Percentiles rank a stretch among this genome's conserved stretches.
Conservation (phyloP, 2,113 vertebrate genomes). For the Paedocypris sp. region DNA sequence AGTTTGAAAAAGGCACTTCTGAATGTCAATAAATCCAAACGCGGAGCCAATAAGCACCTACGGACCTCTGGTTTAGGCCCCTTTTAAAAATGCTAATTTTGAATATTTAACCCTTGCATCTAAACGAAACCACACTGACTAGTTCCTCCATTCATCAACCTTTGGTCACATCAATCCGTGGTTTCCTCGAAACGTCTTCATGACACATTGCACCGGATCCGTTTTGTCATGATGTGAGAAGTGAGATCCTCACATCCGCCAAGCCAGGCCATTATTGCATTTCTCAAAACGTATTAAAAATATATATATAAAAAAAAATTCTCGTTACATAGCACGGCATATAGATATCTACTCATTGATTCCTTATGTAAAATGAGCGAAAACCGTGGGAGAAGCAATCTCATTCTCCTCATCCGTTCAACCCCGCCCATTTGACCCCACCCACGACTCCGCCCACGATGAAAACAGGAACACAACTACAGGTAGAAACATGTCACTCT, state of each 20-base stretch:
- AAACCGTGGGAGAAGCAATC: neutral
- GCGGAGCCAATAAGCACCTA: slow-evolving; percentile 10
- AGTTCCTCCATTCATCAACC: slow-evolving; percentile 16
- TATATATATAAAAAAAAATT: slow-evolving; percentile 14
- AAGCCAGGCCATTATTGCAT: slow-evolving; percentile 25
- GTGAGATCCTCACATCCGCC: slow-evolving; percentile 5
- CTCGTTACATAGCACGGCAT: neutral
- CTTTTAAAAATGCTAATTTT: slow-evolving; percentile 10
- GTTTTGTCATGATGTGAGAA: neutral
- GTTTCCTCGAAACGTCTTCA: slow-evolving; percentile 12
- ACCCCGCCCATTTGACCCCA: neutral
- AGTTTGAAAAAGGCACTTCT: slow-evolving; percentile 29
- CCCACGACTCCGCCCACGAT: slow-evolving; percentile 3
- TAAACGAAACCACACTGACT: neutral
- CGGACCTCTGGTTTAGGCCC: neutral
- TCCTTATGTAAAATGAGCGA: slow-evolving; percentile 22
- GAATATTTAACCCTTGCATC: neutral
- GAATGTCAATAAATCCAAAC: slow-evolving; percentile 2
- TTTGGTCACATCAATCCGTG: slow-evolving; percentile 37
- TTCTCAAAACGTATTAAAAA: slow-evolving; percentile 15
- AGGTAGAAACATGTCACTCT: slow-evolving; percentile 18
- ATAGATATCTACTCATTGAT: slow-evolving; percentile 1
- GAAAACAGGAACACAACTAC: slow-evolving; percentile 5
- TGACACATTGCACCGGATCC: slow-evolving; percentile 4
- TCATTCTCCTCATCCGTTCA: neutral